Base-by-base conservation (phyloP, 2,888 invertebrate species). In the Eupeodes luniger region DNA sequence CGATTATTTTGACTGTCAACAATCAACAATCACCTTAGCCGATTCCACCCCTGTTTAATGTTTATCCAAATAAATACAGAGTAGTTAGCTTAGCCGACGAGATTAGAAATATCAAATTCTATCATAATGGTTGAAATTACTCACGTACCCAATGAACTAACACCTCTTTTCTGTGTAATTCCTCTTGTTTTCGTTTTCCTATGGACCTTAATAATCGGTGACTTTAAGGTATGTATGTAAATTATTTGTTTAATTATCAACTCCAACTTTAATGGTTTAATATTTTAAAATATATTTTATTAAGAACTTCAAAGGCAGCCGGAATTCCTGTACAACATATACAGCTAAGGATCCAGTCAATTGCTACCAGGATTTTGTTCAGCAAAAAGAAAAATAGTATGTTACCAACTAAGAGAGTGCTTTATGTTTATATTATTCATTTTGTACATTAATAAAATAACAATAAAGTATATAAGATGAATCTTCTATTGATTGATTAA, bases 271-370 rank as follows among this genome's bases (percentile, higher is more conserved):
- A 19, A 64, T 11, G 4, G 10, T 7, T 27, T 5, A 47, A 47
- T 12, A 16, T 19, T 16, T 55, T 14, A 5, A 40, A 16, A 51
- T 49, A 44, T 14, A 19, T 85, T 44, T 64, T 55, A 85, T 89
- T 0, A 67, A 93, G 93, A 93, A 93, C 66, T 93, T 93, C 75
- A 79, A 85, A 19, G 89, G 83, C 14, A 93, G 93, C 79, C 90
- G 89, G 19, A 66, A 72, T 49, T 89, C 91, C 0, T 92, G 90
- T 79, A 89, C 90, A 4, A 90, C 89, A 2, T 93, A 86, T 62
- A 87, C 90, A 0, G 93, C 93, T 2, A 90, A 90, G 72, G 93
- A 93, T 81, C 92, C 92, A 0, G 81, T 93, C 4, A 93, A 93
- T 81, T 93, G 93, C 64, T 93, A 93, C 81, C 93, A 93, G 89